Conservation (phyloP, 2,113 vertebrate genomes). For the Ellobius talpinus region DNA sequence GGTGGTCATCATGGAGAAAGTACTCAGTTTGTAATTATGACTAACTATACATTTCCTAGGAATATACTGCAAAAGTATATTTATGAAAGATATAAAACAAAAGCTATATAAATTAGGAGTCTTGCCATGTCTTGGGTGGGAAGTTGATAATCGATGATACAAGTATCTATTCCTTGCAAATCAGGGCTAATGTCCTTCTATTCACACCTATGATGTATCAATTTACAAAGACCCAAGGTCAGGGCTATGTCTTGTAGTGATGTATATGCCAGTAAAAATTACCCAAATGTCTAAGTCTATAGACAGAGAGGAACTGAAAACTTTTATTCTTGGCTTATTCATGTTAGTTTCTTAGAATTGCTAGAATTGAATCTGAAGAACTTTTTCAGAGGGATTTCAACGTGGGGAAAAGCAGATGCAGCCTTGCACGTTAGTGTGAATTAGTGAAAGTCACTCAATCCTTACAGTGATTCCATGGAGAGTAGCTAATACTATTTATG, state of each 20-base stretch:
- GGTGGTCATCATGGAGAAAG: neutral
- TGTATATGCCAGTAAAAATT: neutral
- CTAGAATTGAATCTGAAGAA: constrained; percentile 16
- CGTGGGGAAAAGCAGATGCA: neutral
- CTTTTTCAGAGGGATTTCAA: neutral
- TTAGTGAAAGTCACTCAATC: constrained; percentile 24
- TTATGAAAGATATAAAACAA: constrained; percentile 13
- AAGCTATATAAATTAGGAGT: neutral
- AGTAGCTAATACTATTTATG: neutral
- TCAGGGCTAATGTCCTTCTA: neutral
- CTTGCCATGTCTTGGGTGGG: neutral
- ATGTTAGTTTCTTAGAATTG: neutral
- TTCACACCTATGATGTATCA: neutral
- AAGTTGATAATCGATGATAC: neutral
- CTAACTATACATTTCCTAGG: neutral
- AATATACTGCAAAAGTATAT: neutral
- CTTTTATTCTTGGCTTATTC: neutral
- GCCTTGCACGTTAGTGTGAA: neutral
- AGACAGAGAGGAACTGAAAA: neutral
- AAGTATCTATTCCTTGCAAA: neutral
- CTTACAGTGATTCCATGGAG: neutral
- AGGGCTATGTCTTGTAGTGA: neutral
- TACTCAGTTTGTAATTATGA: neutral
- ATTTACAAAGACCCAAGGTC: neutral
- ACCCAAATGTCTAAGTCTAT: neutral